phyloP scores from a whole-genome alignment of 2,888 invertebrate species.

The Neoitamus cyanurus region DNA sequence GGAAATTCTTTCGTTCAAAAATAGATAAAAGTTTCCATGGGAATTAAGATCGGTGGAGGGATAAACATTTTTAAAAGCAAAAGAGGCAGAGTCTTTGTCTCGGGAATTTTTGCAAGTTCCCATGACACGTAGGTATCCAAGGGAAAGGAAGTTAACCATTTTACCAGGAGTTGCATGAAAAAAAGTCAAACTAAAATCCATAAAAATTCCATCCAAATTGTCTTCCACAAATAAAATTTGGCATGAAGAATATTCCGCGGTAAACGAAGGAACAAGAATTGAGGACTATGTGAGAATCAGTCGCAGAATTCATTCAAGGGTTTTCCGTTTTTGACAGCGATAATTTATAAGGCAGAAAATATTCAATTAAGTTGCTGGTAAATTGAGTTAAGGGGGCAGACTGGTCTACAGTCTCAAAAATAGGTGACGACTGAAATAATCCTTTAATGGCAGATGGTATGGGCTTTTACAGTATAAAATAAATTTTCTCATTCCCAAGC shows the following conservation, averaged over 20 bases:
- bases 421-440: background rate
- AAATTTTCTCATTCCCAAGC: no score
- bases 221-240: constrained; percentile 22
- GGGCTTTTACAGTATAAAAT: no score
- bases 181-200: constrained; percentile 14
- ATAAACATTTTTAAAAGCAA: background rate
- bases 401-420: no score
- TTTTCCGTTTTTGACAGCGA: background rate
- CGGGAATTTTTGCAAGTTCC: background rate
- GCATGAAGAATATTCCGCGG: background rate
- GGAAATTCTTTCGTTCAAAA: background rate
- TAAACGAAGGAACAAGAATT: background rate
- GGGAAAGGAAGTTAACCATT: constrained; percentile 50
- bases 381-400: background rate
- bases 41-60: constrained; percentile 10
- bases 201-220: constrained; percentile 35
- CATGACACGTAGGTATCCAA: background rate
- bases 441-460: no score
- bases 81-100: background rate
- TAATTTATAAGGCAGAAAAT: background rate
- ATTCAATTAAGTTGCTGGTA: background rate
- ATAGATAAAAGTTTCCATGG: constrained; percentile 38
- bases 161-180: background rate
- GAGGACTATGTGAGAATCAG: constrained; percentile 1
- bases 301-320: background rate